These are phyloP conservation scores for Ashinkailepas kermadecensis DNA, from an alignment of 2,888 invertebrate species.

Conservation along the genomic window DNA sequence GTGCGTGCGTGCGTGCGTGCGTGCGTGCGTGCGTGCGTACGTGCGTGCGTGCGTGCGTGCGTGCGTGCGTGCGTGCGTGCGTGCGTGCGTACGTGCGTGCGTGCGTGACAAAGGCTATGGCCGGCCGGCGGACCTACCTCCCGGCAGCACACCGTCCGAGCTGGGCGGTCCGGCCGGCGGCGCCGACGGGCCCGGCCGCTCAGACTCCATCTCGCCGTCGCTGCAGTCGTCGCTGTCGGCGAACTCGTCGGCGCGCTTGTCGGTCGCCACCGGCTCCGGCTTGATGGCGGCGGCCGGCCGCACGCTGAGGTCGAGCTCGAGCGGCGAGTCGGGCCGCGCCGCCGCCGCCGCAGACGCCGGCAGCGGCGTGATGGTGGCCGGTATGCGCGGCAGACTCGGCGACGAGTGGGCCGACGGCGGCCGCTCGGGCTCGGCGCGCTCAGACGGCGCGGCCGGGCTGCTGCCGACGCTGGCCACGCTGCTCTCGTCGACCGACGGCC, in stretches of 20 bases:
- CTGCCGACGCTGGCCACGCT: conserved; percentile 38
- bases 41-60: no score
- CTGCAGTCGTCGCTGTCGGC: neutral
- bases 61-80: no score
- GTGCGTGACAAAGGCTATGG: no score
- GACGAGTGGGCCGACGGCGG: conserved; percentile 11
- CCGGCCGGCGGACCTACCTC: neutral
- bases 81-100: no score
- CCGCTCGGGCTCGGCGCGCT: neutral
- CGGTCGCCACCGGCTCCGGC: neutral
- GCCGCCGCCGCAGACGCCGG: neutral
- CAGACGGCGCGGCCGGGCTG: conserved; percentile 36
- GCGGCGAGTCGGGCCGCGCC: neutral
- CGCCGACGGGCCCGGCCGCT: conserved; percentile 11
- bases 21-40: no score
- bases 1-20: no score
- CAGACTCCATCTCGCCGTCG: neutral
- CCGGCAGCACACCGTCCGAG: conserved; percentile 41
- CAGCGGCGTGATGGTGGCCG: conserved; percentile 23
- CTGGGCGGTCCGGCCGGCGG: conserved; percentile 6
- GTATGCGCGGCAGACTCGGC: conserved; percentile 15
- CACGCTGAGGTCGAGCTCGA: conserved; percentile 19
- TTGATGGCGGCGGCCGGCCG: neutral
- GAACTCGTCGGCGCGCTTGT: neutral
- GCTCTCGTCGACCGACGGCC: conserved; percentile 30